Percentiles rank a stretch among this genome's conserved stretches.
phyloP scores from a whole-genome alignment of 1,140 invertebrate species.

The Sipha flava region DNA sequence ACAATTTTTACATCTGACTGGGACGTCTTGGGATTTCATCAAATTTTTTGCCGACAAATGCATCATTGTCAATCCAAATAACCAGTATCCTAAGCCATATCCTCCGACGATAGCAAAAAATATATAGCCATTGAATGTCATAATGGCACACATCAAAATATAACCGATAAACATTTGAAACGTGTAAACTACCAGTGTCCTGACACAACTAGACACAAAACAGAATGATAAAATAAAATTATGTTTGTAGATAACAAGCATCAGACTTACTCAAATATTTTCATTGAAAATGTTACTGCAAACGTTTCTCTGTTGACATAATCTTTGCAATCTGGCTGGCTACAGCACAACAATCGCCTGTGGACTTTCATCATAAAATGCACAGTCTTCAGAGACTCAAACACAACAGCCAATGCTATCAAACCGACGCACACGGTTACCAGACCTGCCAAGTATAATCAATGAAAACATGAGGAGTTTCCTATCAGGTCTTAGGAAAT shows the following conservation, averaged over 20 bases:
- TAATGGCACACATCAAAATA: constrained; percentile 20
- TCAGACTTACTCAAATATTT: neutral
- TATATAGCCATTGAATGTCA: constrained; percentile 17
- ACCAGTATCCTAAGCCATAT: constrained; percentile 21
- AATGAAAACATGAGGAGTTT: neutral
- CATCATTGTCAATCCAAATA: constrained; percentile 26
- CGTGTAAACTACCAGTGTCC: neutral
- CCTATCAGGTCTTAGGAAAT: too few species aligned
- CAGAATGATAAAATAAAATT: neutral
- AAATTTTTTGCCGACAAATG: constrained; percentile 20
- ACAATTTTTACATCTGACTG: constrained; percentile 1
- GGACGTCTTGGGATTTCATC: neutral
- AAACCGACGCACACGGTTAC: constrained; percentile 11
- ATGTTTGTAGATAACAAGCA: neutral
- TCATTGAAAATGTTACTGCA: neutral
- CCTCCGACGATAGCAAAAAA: constrained; percentile 8
- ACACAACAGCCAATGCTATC: neutral
- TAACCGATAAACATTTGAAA: constrained; percentile 19
- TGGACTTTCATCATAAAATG: constrained; percentile 17
- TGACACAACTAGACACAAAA: neutral
- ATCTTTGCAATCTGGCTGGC: neutral
- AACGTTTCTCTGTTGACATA: neutral
- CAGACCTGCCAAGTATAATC: neutral
- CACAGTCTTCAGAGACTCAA: constrained; percentile 6
- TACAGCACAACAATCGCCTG: neutral